Base-by-base conservation (phyloP, 2,113 vertebrate genomes). In the Urocynchramus pylzowi region DNA sequence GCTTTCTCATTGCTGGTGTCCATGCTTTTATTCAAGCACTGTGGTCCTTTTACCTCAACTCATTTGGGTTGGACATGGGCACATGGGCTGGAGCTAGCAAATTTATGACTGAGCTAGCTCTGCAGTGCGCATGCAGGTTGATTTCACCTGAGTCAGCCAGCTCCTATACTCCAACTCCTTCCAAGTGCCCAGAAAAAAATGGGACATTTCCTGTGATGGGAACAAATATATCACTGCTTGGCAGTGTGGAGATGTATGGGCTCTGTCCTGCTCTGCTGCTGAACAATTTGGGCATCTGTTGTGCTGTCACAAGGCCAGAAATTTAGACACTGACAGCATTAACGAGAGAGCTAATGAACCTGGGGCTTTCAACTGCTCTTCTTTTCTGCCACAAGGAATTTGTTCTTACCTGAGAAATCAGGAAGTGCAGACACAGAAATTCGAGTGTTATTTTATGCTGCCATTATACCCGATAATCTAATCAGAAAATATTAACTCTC, bases 221-320 rank as follows among this genome's bases (percentile, higher is more conserved):
- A 69, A 83, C 61, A 49, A 85, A 30, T 76, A 49, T 21, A 67
- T 84, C 39, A 21, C 28, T 4, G 6, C 47, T 69, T 2, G 0
- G 35, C 61, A 76, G 57, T 2, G 4, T 0, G 3, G 81, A 68
- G 77, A 59, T 81, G 39, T 44, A 67, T 27, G 74, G 65, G 24
- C 64, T 68, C 27, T 68, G 65, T 81, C 95, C 47, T 87, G 52
- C 81, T 84, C 92, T 94, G 56, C 52, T 8, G 7, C 74, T 39
- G 87, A 87, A 3, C 76, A 27, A 80, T 85, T 90, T 31, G 61
- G 63, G 82, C 82, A 91, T 93, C 90, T 87, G 65, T 73, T 85
- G 61, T 85, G 26, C 78, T 91, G 94, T 94, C 90, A 87, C 23
- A n/a, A 75, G 78, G 82, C 90, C 95, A 94, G 90, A 79, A 82